Conservation (phyloP, 1,140 invertebrate species). For the Ceratosolen fusciceps region DNA sequence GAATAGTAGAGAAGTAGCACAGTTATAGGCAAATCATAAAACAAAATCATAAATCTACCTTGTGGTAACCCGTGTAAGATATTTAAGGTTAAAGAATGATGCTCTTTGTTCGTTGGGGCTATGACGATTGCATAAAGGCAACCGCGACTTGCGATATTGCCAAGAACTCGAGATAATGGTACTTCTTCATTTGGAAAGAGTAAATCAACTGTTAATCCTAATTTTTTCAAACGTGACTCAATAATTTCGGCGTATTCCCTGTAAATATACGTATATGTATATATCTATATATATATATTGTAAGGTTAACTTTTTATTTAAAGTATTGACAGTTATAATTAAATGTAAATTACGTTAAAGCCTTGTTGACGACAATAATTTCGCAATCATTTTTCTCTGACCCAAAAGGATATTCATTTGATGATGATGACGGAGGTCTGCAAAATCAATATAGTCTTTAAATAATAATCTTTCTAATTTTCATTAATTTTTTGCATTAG, state of each 20-base stretch:
- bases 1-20: not conserved
- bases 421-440: conserved; percentile 29
- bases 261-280: conserved; percentile 52
- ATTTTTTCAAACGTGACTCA: conserved; percentile 84
- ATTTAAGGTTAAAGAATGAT: conserved; percentile 90
- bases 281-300: not conserved
- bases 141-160: conserved; percentile 87
- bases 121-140: conserved; percentile 92
- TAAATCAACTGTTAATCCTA: conserved; percentile 87
- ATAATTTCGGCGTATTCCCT: conserved; percentile 92
- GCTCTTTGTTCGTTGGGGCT: conserved; percentile 86
- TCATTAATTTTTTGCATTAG: too few species aligned
- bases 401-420: conserved; percentile 63
- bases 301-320: conserved; percentile 6
- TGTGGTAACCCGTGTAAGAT: conserved; percentile 92
- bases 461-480: too few species aligned
- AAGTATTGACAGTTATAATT: not conserved
- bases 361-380: conserved; percentile 86
- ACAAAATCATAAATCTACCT: conserved; percentile 73
- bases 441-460: conserved; percentile 36
- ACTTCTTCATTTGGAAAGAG: conserved; percentile 92
- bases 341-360: conserved; percentile 79
- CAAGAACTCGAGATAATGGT: conserved; percentile 85
- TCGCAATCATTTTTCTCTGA: conserved; percentile 87
- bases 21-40: not conserved